Evolutionary conservation across 37 sponge, comb jelly and placozoan genomes (phyloP).

Genomic region (Ianthella basta): DNA sequence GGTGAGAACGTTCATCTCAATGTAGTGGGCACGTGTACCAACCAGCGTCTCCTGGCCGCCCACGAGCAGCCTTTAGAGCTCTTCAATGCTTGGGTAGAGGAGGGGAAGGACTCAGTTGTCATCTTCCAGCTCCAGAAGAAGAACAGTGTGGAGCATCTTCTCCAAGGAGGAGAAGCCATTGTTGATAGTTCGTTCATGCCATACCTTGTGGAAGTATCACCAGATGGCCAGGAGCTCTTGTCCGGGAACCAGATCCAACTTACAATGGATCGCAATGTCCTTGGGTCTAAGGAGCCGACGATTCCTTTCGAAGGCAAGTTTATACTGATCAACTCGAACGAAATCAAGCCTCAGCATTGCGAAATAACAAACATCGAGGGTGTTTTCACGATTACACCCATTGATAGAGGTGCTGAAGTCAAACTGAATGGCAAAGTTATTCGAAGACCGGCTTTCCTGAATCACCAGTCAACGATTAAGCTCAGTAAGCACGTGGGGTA

Average conservation of each 20-base stretch:
- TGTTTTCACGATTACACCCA: conserved; percentile 60
- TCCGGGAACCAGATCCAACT: conserved; percentile 20
- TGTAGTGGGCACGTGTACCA: conserved; percentile 20
- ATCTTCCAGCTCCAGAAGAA: conserved; percentile 52
- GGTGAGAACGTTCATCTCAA: conserved; percentile 39
- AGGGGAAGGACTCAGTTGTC: conserved; percentile 16
- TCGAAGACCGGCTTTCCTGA: conserved; percentile 41
- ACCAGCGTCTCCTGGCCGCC: conserved; percentile 50
- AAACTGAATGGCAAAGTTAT: conserved; percentile 54
- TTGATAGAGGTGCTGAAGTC: conserved; percentile 50
- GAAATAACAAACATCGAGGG: conserved; percentile 41
- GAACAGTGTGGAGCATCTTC: not conserved
- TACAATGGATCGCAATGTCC: conserved; percentile 29
- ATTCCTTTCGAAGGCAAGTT: conserved; percentile 16
- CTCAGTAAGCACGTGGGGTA: conserved; percentile 56
- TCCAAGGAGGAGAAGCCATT: not conserved
- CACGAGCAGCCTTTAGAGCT: conserved; percentile 49
- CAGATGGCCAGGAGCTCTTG: conserved; percentile 37
- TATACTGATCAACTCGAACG: conserved; percentile 34
- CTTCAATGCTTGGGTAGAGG: conserved; percentile 17
- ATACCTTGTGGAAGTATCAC: conserved; percentile 47
- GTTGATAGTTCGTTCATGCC: conserved; percentile 31
- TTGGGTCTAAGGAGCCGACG: conserved; percentile 51
- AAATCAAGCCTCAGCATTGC: conserved; percentile 76
- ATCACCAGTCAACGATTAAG: conserved; percentile 40